A percentile compares a stretch with the other conserved stretches of the same genome.
phyloP scores from a whole-genome alignment of 2,113 vertebrate species.

The Amphiprion ocellaris region DNA sequence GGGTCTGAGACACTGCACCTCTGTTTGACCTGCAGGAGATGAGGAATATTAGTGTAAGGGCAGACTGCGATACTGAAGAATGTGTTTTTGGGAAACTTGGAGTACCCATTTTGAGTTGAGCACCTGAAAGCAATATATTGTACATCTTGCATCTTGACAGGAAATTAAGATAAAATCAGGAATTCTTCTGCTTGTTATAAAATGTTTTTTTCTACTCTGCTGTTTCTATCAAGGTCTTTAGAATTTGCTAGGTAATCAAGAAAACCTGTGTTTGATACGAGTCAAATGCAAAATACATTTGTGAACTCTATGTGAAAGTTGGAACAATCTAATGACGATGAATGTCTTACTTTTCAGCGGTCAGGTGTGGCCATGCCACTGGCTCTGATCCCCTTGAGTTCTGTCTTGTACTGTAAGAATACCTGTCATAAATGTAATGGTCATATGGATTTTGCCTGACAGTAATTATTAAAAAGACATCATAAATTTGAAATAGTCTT shows the following conservation, averaged over 20 bases:
- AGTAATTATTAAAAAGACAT: conserved; percentile 84
- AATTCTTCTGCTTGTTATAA: conserved; percentile 86
- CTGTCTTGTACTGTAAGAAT: conserved; percentile 85
- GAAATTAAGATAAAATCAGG: conserved; percentile 85
- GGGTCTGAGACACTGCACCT: conserved; percentile 15
- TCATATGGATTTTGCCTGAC: conserved; percentile 83
- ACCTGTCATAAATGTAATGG: conserved; percentile 85
- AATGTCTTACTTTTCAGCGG: conserved; percentile 85
- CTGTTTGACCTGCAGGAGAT: conserved; percentile 29
- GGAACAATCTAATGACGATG: conserved; percentile 87
- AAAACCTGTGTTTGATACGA: conserved; percentile 81
- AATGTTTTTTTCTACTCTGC: conserved; percentile 85
- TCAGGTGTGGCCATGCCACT: conserved; percentile 73
- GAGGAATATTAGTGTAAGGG: conserved; percentile 1
- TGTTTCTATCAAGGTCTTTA: conserved; percentile 85
- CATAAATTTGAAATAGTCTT: conserved; percentile 28
- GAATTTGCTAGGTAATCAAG: conserved; percentile 81
- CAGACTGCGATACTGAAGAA: conserved; percentile 68
- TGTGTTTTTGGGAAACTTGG: conserved; percentile 61
- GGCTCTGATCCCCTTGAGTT: conserved; percentile 75
- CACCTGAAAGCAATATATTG: conserved; percentile 85
- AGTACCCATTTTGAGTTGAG: conserved; percentile 72
- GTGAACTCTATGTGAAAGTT: conserved; percentile 80
- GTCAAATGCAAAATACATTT: conserved; percentile 79
- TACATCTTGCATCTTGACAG: conserved; percentile 80